These are phyloP conservation scores for Anoplolepis gracilipes DNA, from an alignment of 1,140 invertebrate genomes.

Conservation along the genomic window DNA sequence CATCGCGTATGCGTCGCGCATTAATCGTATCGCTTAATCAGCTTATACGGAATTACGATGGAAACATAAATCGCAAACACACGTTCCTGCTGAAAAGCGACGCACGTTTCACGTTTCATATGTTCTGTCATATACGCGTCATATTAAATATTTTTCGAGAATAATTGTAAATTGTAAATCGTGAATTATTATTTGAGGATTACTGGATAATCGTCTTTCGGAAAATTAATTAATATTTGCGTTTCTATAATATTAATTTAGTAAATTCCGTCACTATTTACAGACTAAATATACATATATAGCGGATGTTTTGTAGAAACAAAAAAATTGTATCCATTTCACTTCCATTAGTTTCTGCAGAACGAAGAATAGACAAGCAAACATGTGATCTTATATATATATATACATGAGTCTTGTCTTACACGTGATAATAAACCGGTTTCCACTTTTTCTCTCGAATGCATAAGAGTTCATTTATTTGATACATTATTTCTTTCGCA, in stretches of 20 bases:
- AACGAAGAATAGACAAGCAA: neutral
- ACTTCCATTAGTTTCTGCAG: neutral
- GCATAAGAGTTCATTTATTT: conserved; percentile 1
- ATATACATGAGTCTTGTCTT: neutral
- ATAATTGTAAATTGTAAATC: conserved; percentile 7
- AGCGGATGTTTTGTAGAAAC: neutral
- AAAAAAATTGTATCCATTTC: neutral
- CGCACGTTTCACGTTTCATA: neutral
- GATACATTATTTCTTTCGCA: conserved; percentile 1
- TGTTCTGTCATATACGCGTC: neutral
- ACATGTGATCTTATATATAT: neutral
- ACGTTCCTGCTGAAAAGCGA: neutral
- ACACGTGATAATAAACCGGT: neutral
- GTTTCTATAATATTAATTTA: neutral
- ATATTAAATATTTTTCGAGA: conserved; percentile 2
- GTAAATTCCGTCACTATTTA: neutral
- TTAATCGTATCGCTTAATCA: conserved; percentile 28
- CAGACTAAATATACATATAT: neutral
- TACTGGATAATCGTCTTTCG: neutral
- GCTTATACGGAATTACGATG: conserved; percentile 30
- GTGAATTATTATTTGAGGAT: neutral
- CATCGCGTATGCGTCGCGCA: neutral
- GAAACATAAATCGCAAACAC: conserved; percentile 17
- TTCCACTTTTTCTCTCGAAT: neutral
- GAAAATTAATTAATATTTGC: neutral